A percentile compares a stretch with the other conserved stretches of the same genome.
Evolutionary conservation across 2,113 vertebrate genomes (phyloP).

Genomic region (Thamnaconus septentrionalis): DNA sequence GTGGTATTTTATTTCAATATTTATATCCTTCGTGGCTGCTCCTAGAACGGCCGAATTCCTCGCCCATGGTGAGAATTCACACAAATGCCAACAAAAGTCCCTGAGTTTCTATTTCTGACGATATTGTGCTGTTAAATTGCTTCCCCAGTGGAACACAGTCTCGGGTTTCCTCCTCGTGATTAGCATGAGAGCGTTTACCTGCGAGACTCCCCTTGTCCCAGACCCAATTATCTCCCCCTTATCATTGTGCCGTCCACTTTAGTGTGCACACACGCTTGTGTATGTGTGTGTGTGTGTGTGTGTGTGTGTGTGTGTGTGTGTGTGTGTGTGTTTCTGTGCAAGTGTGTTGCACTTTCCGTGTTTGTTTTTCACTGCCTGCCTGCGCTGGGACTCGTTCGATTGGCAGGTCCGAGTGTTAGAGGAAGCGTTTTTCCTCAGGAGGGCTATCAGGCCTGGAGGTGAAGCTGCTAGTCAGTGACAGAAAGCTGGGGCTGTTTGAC

Average conservation of each 20-base stretch:
- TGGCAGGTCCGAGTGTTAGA: slow-evolving; percentile 77
- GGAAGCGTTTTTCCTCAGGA: slow-evolving; percentile 24
- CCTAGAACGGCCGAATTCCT: slow-evolving; percentile 20
- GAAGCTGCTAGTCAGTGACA: no score
- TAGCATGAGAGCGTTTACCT: slow-evolving; percentile 60
- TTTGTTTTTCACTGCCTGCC: slow-evolving; percentile 6
- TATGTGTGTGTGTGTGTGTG: background rate
- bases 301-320: no score
- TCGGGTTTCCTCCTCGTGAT: slow-evolving; percentile 53
- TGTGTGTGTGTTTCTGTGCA: slow-evolving; percentile 4
- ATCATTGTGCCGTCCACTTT: slow-evolving; percentile 51
- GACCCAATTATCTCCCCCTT: slow-evolving; percentile 60
- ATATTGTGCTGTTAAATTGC: no score
- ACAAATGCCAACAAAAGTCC: slow-evolving; percentile 16
- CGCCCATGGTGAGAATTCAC: slow-evolving; percentile 45
- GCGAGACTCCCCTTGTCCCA: slow-evolving; percentile 54
- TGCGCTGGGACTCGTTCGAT: slow-evolving; percentile 48
- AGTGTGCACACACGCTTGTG: slow-evolving; percentile 14
- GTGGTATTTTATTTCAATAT: slow-evolving; percentile 22
- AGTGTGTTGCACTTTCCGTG: slow-evolving; percentile 24
- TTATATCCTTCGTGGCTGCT: slow-evolving; percentile 3
- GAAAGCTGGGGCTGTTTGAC: slow-evolving; percentile 66
- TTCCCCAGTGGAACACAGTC: slow-evolving; percentile 20
- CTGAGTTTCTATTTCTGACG: no score
- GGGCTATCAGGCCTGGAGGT: no score